Percentiles rank a stretch among this genome's conserved stretches.
Evolutionary conservation across 2,113 vertebrate species (phyloP).

Genomic region (Channa maculata): DNA sequence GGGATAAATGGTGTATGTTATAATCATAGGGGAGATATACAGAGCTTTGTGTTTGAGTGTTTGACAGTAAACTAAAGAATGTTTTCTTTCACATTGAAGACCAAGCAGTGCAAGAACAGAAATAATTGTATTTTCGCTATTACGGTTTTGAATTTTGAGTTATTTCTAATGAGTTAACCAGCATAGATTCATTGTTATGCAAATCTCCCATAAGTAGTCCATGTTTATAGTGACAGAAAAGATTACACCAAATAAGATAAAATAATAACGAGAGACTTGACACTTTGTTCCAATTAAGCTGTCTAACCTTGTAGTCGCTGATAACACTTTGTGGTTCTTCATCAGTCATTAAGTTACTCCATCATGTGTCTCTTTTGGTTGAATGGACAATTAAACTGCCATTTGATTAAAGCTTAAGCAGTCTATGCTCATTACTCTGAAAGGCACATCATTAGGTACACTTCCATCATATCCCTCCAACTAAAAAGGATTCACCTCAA

Average conservation of each 20-base stretch:
- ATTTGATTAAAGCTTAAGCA: constrained; percentile 54
- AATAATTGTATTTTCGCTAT: too few relatives aligned
- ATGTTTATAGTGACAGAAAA: constrained; percentile 23
- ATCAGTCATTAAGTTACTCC: constrained; percentile 46
- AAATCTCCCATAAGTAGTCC: background rate
- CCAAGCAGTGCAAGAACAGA: too few relatives aligned
- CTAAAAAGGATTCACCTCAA: constrained; percentile 4
- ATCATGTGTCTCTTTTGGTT: constrained; percentile 45
- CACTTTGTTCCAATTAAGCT: background rate
- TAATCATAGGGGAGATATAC: too few relatives aligned
- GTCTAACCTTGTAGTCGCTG: constrained; percentile 28
- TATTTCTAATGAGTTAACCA: background rate
- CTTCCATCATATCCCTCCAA: constrained; percentile 31
- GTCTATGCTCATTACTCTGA: constrained; percentile 58
- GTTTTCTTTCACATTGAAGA: too few relatives aligned
- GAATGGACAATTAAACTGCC: constrained; percentile 57
- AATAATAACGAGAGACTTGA: background rate
- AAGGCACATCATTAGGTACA: constrained; percentile 30
- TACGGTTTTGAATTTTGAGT: too few relatives aligned
- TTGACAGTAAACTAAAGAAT: too few relatives aligned
- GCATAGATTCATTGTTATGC: background rate
- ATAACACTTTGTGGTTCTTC: constrained; percentile 30
- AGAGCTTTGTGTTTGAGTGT: too few relatives aligned
- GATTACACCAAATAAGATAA: constrained; percentile 19
- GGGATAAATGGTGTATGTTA: too few relatives aligned